Evolutionary conservation across 1,140 invertebrate species (phyloP).

Genomic region (Dolichoris vasculosae): DNA sequence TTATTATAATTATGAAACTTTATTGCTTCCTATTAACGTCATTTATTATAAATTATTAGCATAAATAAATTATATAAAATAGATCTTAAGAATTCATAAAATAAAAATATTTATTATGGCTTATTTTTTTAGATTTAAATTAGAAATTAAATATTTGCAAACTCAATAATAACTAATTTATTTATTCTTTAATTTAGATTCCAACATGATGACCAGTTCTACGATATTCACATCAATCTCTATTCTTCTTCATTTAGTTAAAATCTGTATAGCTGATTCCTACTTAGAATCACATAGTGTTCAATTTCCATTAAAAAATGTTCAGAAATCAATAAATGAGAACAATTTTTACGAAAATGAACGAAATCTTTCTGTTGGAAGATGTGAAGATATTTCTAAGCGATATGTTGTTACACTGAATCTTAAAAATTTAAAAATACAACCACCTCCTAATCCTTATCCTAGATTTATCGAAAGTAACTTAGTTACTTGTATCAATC

Average conservation of each 20-base stretch:
- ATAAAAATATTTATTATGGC: too few species aligned
- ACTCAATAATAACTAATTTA: background rate
- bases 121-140: too few species aligned
- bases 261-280: background rate
- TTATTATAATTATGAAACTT: too few species aligned
- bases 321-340: conserved; percentile 55
- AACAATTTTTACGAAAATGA: conserved; percentile 16
- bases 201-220: background rate
- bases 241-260: background rate
- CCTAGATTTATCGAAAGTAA: conserved; percentile 59
- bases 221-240: background rate
- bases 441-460: conserved; percentile 55
- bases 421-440: conserved; percentile 56
- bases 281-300: conserved; percentile 36
- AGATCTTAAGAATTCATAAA: too few species aligned
- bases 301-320: conserved; percentile 57
- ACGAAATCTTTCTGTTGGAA: conserved; percentile 58
- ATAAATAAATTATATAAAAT: too few species aligned
- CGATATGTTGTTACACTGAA: conserved; percentile 56
- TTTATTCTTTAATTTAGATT: background rate
- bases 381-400: conserved; percentile 60
- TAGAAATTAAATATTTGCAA: background rate
- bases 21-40: too few species aligned
- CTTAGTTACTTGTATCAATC: conserved; percentile 59
- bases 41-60: too few species aligned